Evolutionary conservation across 2,888 invertebrate genomes (phyloP).

Genomic region (Ectropis crepuscularia): DNA sequence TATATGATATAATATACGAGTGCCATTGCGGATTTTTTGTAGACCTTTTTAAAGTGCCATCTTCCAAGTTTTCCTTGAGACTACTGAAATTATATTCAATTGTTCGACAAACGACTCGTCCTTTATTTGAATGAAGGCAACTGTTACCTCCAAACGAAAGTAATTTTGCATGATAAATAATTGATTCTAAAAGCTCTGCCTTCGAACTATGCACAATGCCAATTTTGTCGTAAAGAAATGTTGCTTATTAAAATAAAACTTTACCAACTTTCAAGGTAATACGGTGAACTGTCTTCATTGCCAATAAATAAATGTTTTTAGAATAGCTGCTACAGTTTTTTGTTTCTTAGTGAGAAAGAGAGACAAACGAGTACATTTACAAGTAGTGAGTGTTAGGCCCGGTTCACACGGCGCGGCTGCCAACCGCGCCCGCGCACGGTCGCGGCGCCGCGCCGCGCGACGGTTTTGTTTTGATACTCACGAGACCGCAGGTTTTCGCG

Average conservation of each 20-base stretch:
- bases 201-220: conserved; percentile 45
- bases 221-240: conserved; percentile 46
- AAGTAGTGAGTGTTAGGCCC: too few relatives aligned
- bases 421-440: too few relatives aligned
- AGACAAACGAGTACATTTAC: too few relatives aligned
- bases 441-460: too few relatives aligned
- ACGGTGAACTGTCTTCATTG: not conserved
- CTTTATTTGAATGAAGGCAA: conserved; percentile 35
- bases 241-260: conserved; percentile 53
- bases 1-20: too few relatives aligned
- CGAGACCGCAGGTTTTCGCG: too few relatives aligned
- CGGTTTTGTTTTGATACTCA: too few relatives aligned
- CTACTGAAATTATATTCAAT: conserved; percentile 26
- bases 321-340: too few relatives aligned
- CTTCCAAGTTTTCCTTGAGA: conserved; percentile 16
- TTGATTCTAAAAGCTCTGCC: conserved; percentile 48
- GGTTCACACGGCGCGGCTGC: too few relatives aligned
- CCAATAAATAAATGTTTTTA: not conserved
- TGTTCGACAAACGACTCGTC: conserved; percentile 25
- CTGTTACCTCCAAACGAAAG: conserved; percentile 36
- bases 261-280: conserved; percentile 51
- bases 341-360: too few relatives aligned
- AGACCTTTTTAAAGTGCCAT: too few relatives aligned
- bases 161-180: conserved; percentile 51
- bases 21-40: too few relatives aligned